Percentiles rank a stretch among this genome's conserved stretches.
These are phyloP conservation scores for Euphysa ruthae DNA, from an alignment of 30 jellyfish, hydroid and myxozoan species.

Conservation along the genomic window DNA sequence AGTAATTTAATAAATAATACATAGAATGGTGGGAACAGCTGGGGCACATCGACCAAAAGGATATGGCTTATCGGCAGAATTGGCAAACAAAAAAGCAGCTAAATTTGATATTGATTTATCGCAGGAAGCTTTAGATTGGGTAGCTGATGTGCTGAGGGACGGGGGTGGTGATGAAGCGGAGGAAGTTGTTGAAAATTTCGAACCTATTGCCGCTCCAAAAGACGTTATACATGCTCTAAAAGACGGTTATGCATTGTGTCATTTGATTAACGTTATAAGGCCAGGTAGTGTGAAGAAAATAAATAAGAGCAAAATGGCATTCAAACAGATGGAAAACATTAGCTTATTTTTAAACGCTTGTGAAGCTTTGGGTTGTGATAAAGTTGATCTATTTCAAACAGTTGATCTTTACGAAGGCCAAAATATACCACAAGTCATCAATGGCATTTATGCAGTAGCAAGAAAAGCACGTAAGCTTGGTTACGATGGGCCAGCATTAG, in stretches of 20 bases:
- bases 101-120: slow-evolving; percentile 64
- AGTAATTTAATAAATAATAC: too few species aligned
- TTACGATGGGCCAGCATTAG: slow-evolving; percentile 76
- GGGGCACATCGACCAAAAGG: slow-evolving; percentile 56
- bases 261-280: slow-evolving; percentile 37
- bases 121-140: slow-evolving; percentile 70
- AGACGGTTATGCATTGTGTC: slow-evolving; percentile 66
- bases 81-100: slow-evolving; percentile 34
- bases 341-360: slow-evolving; percentile 72
- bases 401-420: slow-evolving; percentile 91
- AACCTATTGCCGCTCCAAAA: too few species aligned
- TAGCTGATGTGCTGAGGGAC: slow-evolving; percentile 45
- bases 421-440: slow-evolving; percentile 82
- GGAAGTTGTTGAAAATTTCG: slow-evolving; percentile 23
- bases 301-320: slow-evolving; percentile 69
- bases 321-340: slow-evolving; percentile 87
- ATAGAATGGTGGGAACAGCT: too few species aligned
- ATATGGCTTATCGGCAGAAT: slow-evolving; percentile 41
- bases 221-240: slow-evolving; percentile 37
- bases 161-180: slow-evolving; percentile 20
- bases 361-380: slow-evolving; percentile 57
- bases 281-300: slow-evolving; percentile 78
- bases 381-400: slow-evolving; percentile 91
- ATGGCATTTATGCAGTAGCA: slow-evolving; percentile 81
- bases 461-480: slow-evolving; percentile 59